Base-by-base conservation (phyloP, 2,113 vertebrate genomes). In the Mola mola region DNA sequence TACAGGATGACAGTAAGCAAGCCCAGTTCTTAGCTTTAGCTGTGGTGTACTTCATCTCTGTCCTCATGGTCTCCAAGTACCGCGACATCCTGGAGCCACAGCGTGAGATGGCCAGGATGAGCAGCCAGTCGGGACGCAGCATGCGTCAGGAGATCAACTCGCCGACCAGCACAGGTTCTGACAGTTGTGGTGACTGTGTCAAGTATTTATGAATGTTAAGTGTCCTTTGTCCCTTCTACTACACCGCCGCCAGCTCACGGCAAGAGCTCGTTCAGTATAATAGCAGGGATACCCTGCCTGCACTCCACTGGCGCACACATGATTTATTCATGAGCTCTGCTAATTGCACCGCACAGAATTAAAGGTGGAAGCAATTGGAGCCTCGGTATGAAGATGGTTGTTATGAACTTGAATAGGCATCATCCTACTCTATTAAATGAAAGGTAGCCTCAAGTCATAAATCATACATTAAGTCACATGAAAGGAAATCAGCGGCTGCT, bases 21-120 rank as follows among this genome's bases (percentile, higher is more conserved):
- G 96, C 95, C 41, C 97, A 98, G 70, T 99, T 99, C 89, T 90
- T 99, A 78, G 97, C 97, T 66, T 89, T 98, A 83, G 97, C 97
- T 0, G 97, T 98, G 20, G 97, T 98, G 22, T 98, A 99, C 90
- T 99, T 99, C 89, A 97, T 98, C 81, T 99, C 97, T 1, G 97
- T 99, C 67, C 92, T 99, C 62, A 99, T 99, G 97, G 97, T 99
- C 36, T 99, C 97, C 75, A 99, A 99, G 82, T 99, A 99, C 83
- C 95, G 97, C 0, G 97, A 99, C 91, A 99, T 98, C 72, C 82
- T 99, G 72, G 97, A 99, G 72, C 97, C 97, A 19, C 97, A 98
- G 51, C 89, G 95, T 26, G 96, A 98, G 88, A 94, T 93, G 2
- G 91, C 87, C n/a, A 91, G 95, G 64, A 94, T 91, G 66, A 94